Conservation (phyloP, 2,113 vertebrate genomes). For the Cyanocitta stelleri region DNA sequence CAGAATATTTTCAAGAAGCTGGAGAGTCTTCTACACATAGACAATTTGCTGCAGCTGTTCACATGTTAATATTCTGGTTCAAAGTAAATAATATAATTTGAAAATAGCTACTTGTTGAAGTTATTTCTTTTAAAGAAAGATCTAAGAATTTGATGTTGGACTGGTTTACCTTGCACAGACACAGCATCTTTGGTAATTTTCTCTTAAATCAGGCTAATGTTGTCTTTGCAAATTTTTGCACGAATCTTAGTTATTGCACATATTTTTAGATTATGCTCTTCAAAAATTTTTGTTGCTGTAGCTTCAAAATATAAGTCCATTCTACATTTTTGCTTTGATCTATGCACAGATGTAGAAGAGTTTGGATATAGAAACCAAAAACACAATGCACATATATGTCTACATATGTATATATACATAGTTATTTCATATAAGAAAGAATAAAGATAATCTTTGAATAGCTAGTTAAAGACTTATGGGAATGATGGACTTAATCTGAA, state of each 20-base stretch:
- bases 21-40: not conserved
- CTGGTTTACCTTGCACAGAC: not conserved
- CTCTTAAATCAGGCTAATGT: not conserved
- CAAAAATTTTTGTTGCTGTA: not conserved
- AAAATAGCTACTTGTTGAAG: not conserved
- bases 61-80: not conserved
- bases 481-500: not conserved
- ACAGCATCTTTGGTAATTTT: not conserved
- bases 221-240: not conserved
- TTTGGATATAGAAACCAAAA: not conserved
- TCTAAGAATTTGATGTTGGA: not conserved
- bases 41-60: not conserved
- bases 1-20: not conserved
- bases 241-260: fast-evolving
- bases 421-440: not conserved
- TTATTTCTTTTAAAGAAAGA: not conserved
- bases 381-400: not conserved
- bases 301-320: not conserved
- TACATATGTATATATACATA: not conserved
- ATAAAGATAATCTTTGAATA: not conserved
- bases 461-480: not conserved
- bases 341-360: not conserved
- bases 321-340: not conserved
- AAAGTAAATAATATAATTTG: not conserved
- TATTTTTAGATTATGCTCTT: not conserved